Evolutionary conservation across 2,888 invertebrate species (phyloP).

Genomic region (Drosophila phalerata): DNA sequence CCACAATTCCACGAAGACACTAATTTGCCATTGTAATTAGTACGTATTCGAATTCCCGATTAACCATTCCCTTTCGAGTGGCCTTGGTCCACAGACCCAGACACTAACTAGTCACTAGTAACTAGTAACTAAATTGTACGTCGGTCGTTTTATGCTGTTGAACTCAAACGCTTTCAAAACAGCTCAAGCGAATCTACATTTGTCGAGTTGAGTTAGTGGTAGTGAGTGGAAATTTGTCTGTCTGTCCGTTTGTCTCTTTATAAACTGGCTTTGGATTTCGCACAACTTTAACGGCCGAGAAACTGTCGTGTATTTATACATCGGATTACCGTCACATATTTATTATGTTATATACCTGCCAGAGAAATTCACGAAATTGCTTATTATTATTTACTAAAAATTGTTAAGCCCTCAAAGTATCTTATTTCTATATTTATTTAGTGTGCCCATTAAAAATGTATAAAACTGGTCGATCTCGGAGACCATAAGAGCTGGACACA

Average conservation of each 20-base stretch:
- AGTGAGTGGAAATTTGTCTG: neutral
- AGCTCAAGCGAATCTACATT: slow-evolving; percentile 38
- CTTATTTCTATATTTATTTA: neutral
- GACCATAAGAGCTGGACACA: no score
- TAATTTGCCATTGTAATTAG: neutral
- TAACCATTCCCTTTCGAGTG: slow-evolving; percentile 14
- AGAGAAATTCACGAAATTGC: no score
- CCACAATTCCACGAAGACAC: neutral
- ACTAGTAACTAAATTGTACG: neutral
- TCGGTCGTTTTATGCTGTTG: neutral
- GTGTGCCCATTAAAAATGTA: no score
- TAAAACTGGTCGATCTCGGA: no score
- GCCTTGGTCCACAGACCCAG: slow-evolving; percentile 24
- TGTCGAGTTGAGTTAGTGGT: neutral
- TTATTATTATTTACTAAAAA: neutral
- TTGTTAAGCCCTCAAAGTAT: neutral
- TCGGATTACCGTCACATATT: neutral
- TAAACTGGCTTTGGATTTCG: slow-evolving; percentile 42
- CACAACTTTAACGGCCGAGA: neutral
- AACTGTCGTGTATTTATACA: neutral
- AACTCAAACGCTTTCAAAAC: slow-evolving; percentile 32
- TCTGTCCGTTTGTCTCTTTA: neutral
- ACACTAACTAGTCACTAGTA: neutral
- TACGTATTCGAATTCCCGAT: slow-evolving; percentile 1
- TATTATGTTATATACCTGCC: neutral